These are phyloP conservation scores for Netelia virgata DNA, from an alignment of 2,888 invertebrate genomes.

Conservation along the genomic window DNA sequence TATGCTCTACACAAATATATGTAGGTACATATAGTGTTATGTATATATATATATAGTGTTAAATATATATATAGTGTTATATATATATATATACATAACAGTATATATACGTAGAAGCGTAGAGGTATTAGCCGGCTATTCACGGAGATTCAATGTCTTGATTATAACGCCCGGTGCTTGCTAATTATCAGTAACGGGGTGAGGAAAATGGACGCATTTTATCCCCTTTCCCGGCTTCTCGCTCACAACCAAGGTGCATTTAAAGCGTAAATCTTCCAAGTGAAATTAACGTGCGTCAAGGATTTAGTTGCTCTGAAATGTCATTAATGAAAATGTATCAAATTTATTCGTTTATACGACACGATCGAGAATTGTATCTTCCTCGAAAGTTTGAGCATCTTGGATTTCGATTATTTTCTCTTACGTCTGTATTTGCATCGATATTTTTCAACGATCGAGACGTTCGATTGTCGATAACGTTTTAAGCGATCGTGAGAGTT, in stretches of 20 bases:
- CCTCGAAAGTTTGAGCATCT: neutral
- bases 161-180: slow-evolving; percentile 65
- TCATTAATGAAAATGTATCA: neutral
- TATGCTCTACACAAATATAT: neutral
- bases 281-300: neutral
- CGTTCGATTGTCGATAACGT: slow-evolving; percentile 38
- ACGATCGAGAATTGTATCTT: neutral
- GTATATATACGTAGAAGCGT: slow-evolving; percentile 36
- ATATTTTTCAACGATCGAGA: slow-evolving; percentile 42
- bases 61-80: neutral
- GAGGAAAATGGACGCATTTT: slow-evolving; percentile 58
- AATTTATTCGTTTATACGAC: neutral
- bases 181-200: slow-evolving; percentile 62
- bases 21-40: too few species aligned
- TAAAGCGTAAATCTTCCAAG: neutral
- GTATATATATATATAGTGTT: neutral
- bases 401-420: neutral
- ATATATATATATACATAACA: neutral
- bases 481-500: slow-evolving; percentile 34
- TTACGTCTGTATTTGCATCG: neutral
- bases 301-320: too few species aligned
- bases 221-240: neutral
- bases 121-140: slow-evolving; percentile 65
- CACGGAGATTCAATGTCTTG: slow-evolving; percentile 65
- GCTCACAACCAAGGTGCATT: neutral